A percentile compares a stretch with the other conserved stretches of the same genome.
phyloP scores from a whole-genome alignment of 2,113 vertebrate species.

The Microtus richardsoni region DNA sequence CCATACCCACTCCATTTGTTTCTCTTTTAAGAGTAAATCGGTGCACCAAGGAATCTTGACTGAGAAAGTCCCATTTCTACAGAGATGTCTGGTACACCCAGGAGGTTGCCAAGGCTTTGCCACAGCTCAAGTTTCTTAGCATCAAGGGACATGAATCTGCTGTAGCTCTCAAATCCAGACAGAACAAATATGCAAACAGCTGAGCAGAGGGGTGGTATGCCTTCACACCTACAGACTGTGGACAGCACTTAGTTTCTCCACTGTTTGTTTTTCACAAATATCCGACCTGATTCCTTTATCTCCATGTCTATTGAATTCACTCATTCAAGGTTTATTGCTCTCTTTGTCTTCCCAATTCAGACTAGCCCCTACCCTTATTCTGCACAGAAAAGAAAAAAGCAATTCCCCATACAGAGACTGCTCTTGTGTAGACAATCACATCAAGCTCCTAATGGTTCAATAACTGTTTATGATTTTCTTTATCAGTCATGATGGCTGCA shows the following conservation, averaged over 20 bases:
- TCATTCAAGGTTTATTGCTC: neutral
- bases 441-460: neutral
- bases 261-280: neutral
- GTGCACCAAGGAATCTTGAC: neutral
- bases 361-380: neutral
- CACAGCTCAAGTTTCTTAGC: neutral
- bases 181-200: neutral
- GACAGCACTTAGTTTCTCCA: neutral
- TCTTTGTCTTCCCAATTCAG: neutral
- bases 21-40: neutral
- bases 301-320: neutral
- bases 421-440: neutral
- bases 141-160: neutral
- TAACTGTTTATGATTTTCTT: neutral
- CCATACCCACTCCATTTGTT: neutral
- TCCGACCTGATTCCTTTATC: neutral
- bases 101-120: neutral
- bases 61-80: slow-evolving; percentile 26
- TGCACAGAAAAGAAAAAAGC: neutral
- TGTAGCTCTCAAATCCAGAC: neutral
- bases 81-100: neutral
- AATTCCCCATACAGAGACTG: neutral
- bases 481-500: neutral
- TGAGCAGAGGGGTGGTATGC: neutral
- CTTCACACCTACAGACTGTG: neutral